Evolutionary conservation across 2,888 invertebrate species (phyloP), one percentile per base, ranked within the genome.

Genomic region (Leptogaster cylindrica): DNA sequence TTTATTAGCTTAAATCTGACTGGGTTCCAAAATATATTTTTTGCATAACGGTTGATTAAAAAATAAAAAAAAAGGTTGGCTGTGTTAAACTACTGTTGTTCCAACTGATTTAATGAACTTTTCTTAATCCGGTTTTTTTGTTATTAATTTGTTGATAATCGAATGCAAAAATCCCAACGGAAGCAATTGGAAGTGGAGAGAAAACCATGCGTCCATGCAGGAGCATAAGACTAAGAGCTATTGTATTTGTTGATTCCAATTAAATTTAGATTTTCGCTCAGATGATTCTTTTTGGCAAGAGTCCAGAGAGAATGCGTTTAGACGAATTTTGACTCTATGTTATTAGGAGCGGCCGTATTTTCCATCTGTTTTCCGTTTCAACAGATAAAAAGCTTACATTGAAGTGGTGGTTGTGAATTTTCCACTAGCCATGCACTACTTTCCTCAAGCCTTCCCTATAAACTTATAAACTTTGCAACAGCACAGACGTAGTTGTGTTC

Each of bases 221-320:
- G n/a, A n/a, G n/a, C n/a, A n/a, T n/a, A n/a, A n/a, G n/a, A n/a
- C n/a, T n/a, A n/a, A n/a, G n/a, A n/a, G n/a, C n/a, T n/a, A n/a
- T n/a, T n/a, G n/a, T n/a, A 36, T 10, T 36, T 10, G 33, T 16
- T 52, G 33, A 16, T 33, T 52, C 33, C 31, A 33, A 52, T 52
- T 52, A 52, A 52, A 31, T 33, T 31, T 52, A 52, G 52, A 52
- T 31, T 52, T 18, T 28, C 33, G 28, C 52, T 52, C 52, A 31
- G 31, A 27, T 16, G 20, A 28, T 52, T 12, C 10, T 18, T n/a
- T 16, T 52, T 52, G 52, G 52, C 52, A 10, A 18, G 1, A 18
- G 10, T 14, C 52, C 52, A 52, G 20, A 12, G 33, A 52, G 33
- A 31, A 52, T 52, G 52, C 52, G 52, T 52, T 52, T 52, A 33